These are phyloP conservation scores for Anomalospiza imberbis DNA, from an alignment of 2,797 vertebrate species.

Conservation along the genomic window DNA sequence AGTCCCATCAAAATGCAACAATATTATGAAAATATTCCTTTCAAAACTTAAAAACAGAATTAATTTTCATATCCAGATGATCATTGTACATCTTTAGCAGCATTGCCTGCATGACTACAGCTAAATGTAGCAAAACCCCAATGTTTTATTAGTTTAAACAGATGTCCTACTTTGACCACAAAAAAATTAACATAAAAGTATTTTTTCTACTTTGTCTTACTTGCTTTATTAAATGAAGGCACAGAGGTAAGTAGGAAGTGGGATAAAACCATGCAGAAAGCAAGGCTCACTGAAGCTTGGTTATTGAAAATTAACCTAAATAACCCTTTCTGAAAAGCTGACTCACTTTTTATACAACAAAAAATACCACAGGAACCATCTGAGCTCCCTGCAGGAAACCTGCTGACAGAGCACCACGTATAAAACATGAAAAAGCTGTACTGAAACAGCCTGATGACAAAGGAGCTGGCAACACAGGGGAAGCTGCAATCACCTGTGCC, in stretches of 20 bases:
- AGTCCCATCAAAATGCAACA: background rate
- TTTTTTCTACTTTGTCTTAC: background rate
- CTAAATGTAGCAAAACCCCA: background rate
- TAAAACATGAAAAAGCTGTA: background rate
- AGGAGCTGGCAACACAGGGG: background rate
- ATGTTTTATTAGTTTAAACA: background rate
- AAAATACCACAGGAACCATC: background rate
- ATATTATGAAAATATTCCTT: background rate
- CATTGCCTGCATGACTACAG: background rate
- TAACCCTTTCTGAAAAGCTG: slow-evolving; percentile 29
- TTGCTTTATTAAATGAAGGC: background rate
- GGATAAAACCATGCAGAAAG: background rate
- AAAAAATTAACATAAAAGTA: background rate
- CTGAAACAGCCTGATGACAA: background rate
- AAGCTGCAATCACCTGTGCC: background rate
- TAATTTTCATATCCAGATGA: background rate
- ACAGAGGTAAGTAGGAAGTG: background rate
- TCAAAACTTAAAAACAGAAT: background rate
- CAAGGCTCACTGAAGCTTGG: background rate
- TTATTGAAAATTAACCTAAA: background rate
- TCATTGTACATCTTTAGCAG: background rate
- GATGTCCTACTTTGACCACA: background rate
- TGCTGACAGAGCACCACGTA: background rate
- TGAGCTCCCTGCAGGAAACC: background rate
- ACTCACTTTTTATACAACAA: slow-evolving; percentile 20